These are phyloP conservation scores for Pollenia amentaria DNA, from an alignment of 2,888 invertebrate species.

Conservation along the genomic window DNA sequence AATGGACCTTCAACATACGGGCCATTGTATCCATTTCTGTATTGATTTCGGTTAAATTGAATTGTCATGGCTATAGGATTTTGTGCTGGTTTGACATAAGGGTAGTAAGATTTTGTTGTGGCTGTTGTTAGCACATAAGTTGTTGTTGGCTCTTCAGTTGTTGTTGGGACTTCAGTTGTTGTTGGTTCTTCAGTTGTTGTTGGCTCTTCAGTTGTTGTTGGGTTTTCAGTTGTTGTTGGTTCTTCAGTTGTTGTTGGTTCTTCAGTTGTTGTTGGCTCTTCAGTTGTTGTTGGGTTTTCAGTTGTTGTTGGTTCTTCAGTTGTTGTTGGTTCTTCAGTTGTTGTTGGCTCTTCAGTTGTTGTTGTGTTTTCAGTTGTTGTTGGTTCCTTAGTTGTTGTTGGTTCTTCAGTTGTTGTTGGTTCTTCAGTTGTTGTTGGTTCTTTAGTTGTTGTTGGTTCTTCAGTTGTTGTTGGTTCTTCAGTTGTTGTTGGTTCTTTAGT, in stretches of 20 bases:
- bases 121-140: neutral
- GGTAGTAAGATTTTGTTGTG: neutral
- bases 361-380: conserved; percentile 21
- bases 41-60: conserved; percentile 2
- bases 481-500: no score
- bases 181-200: neutral
- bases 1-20: conserved; percentile 17
- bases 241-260: neutral
- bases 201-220: no score
- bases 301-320: neutral
- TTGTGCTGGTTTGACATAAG: no score
- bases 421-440: no score
- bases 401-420: neutral
- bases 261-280: neutral
- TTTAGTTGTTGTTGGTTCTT: neutral
- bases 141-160: conserved; percentile 23
- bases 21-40: neutral
- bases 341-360: neutral
- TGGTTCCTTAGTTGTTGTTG: conserved; percentile 1
- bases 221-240: neutral
- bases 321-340: neutral
- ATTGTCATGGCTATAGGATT: neutral
- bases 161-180: conserved; percentile 26
- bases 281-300: neutral
- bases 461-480: neutral